Evolutionary conservation across 2,113 vertebrate species (phyloP).

Genomic region (Phalacrocorax carbo): DNA sequence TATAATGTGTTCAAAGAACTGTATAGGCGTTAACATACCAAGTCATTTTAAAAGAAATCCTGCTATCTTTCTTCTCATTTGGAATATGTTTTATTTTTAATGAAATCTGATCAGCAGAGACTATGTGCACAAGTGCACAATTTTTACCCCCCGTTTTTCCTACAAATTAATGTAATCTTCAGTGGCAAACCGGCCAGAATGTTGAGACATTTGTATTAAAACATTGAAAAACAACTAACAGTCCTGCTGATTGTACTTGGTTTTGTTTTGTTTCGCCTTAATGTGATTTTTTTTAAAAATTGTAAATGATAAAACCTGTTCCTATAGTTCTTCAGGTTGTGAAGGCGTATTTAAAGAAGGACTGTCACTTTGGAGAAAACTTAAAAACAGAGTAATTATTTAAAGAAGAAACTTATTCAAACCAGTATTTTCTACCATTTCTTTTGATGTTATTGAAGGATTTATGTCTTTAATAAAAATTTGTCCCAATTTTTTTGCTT

Average conservation of each 20-base stretch:
- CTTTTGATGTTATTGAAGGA: not conserved
- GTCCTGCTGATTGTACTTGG: not conserved
- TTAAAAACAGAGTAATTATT: not conserved
- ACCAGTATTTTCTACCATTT: not conserved
- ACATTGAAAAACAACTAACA: not conserved
- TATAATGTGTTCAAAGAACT: not conserved
- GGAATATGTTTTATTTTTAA: not conserved
- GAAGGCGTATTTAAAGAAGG: not conserved
- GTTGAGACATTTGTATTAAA: not conserved
- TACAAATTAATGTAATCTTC: not conserved
- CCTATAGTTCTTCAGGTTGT: not conserved
- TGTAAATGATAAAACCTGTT: not conserved
- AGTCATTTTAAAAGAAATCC: not conserved
- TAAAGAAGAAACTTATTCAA: not conserved
- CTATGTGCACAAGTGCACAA: not conserved
- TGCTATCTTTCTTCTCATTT: not conserved
- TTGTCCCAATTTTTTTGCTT: not conserved
- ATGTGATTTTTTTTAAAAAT: not conserved
- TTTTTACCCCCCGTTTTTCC: not conserved
- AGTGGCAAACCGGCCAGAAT: not conserved
- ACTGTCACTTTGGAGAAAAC: not conserved
- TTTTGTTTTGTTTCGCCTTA: not conserved
- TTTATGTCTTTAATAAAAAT: not conserved
- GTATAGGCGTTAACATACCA: not conserved
- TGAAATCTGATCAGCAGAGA: not conserved